Conservation (phyloP, 2,888 invertebrate species). For the Drosophila colorata region DNA sequence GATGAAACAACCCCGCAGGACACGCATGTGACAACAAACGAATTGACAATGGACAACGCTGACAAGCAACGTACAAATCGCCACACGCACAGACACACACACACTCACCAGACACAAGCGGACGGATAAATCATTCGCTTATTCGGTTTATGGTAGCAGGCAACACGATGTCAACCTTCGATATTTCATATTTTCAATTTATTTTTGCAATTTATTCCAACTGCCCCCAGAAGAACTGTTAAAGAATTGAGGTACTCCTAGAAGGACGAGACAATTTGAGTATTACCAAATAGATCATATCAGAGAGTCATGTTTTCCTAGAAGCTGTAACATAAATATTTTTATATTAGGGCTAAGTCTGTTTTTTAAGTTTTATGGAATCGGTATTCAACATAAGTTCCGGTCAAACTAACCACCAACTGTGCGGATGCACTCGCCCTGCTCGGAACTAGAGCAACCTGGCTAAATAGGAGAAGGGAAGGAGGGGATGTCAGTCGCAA, state of each 20-base stretch:
- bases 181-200: constrained; percentile 77
- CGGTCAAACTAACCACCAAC: constrained; percentile 12
- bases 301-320: not conserved
- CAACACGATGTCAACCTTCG: constrained; percentile 53
- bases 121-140: constrained; percentile 71
- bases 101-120: constrained; percentile 27
- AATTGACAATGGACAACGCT: constrained; percentile 65
- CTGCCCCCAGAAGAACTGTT: constrained; percentile 24
- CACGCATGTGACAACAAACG: constrained; percentile 65
- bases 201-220: constrained; percentile 72
- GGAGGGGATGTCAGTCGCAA: constrained; percentile 10
- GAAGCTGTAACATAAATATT: not conserved
- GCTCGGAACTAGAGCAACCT: constrained; percentile 22
- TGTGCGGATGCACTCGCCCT: constrained; percentile 15
- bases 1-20: constrained; percentile 68
- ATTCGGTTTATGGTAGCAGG: constrained; percentile 26
- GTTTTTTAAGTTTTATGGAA: constrained; percentile 1
- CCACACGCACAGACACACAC: constrained; percentile 15
- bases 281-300: constrained; percentile 29
- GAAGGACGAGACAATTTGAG: constrained; percentile 4
- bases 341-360: not conserved
- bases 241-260: not conserved
- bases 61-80: constrained; percentile 61
- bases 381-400: constrained; percentile 30
- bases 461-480: constrained; percentile 8